Base-by-base conservation (phyloP, 1,140 invertebrate species). In the Eueides isabella region DNA sequence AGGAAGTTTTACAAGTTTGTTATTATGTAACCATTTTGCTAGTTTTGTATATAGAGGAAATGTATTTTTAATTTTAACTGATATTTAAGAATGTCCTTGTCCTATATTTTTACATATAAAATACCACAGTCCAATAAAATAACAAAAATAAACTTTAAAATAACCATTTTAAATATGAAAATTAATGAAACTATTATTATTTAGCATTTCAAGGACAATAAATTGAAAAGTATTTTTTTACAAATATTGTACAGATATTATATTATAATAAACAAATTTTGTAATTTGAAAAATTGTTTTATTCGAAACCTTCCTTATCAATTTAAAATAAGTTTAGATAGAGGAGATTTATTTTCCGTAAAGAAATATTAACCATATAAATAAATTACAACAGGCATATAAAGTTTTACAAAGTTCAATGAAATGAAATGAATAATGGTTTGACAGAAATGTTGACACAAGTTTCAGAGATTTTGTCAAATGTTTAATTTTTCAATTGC, bases 211-310 rank as follows among this genome's bases (percentile, higher is more conserved):
- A 55, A 16, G 23, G 48, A 55, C 48, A 55, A 55, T 26, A 55
- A 55, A 55, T 55, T 35, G 31, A 44, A 63, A 41, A 68, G 62
- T 68, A 74, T 74, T 74, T 74, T 74, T 69, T 14, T 61, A 74
- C 38, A 74, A 44, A 28, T 74, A 74, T 69, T 69, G 12, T 64
- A 38, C 29, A 61, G 67, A 68, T 63, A 68, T 61, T 69, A 65
- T 74, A n/a, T n/a, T n/a, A n/a, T 63, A 35, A 55, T 55, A 73
- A 68, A 38, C 44, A 73, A 68, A 67, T 48, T n/a, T 62, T 44
- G 31, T n/a, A 26, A 66, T 23, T 62, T 28, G 48, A 73, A 23
- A 44, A n/a, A 28, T 14, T 5, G 23, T 67, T 35, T 73, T 35
- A 12, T 30, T 66, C 66, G 19, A 12, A 23, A 55, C 11, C 2